Conservation (phyloP, 1,140 invertebrate species). For the Brachionus sp. region DNA sequence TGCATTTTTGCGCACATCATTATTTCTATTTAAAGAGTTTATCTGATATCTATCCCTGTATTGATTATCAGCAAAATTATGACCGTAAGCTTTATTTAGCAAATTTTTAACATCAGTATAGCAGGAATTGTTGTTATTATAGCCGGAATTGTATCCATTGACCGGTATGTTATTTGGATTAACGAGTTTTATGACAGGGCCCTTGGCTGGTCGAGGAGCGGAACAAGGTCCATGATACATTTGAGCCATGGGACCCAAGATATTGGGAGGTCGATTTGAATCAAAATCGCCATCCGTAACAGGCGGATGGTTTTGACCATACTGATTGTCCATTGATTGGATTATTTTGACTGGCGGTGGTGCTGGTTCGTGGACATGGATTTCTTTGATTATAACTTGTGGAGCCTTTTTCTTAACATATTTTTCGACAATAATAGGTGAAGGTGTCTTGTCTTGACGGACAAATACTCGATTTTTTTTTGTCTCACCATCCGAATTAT, state of each 20-base stretch:
- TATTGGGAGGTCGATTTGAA: background rate
- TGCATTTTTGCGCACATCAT: background rate
- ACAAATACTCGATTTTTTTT: background rate
- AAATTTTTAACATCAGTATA: background rate
- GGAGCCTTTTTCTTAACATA: constrained; percentile 32
- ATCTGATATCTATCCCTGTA: background rate
- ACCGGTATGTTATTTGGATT: background rate
- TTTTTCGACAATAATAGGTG: constrained; percentile 35
- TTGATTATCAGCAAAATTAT: background rate
- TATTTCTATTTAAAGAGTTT: background rate
- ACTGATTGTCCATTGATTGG: constrained; percentile 35
- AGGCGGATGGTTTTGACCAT: background rate
- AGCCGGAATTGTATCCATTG: background rate
- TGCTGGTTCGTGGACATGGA: constrained; percentile 38
- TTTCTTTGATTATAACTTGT: constrained; percentile 39
- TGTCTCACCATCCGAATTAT: background rate
- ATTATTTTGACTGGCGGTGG: constrained; percentile 41
- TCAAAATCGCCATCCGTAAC: background rate
- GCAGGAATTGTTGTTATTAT: background rate
- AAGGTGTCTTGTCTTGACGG: constrained; percentile 16
- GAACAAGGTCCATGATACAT: background rate
- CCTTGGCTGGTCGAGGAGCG: background rate
- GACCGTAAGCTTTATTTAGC: background rate
- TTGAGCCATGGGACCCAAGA: background rate
- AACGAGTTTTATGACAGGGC: background rate